phyloP scores from a whole-genome alignment of 1,140 invertebrate genomes.

The Hypsibius dujardini region DNA sequence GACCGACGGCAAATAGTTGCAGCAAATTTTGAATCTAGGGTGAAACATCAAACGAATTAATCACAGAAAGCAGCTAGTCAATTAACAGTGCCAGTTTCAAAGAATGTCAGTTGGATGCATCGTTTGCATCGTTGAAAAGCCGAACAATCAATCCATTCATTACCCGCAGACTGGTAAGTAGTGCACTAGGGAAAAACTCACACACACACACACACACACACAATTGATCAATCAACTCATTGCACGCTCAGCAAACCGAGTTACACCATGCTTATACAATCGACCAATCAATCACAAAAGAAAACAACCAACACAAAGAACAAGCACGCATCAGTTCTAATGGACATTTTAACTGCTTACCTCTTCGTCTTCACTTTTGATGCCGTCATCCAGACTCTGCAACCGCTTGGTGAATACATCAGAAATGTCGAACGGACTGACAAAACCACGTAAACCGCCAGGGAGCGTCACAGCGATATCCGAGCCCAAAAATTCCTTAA shows the following conservation, averaged over 20 bases:
- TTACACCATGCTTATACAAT: too few species aligned
- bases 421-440: slow-evolving; percentile 8
- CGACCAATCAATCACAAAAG: too few species aligned
- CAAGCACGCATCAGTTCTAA: too few species aligned
- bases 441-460: slow-evolving; percentile 11
- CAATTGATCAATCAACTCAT: too few species aligned
- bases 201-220: too few species aligned
- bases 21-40: slow-evolving; percentile 6
- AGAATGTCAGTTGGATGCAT: too few species aligned
- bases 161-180: too few species aligned
- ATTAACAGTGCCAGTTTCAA: background rate
- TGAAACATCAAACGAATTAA: slow-evolving; percentile 2
- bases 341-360: background rate
- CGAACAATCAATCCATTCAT: too few species aligned
- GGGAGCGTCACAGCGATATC: background rate
- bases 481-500: slow-evolving; percentile 15
- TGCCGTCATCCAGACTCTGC: background rate
- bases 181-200: too few species aligned
- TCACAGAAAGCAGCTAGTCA: background rate
- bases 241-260: too few species aligned
- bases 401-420: background rate
- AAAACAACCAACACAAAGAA: too few species aligned
- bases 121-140: background rate
- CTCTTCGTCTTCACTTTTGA: background rate
- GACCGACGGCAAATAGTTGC: background rate